Conservation (phyloP, 1,140 invertebrate species). For the Phthorimaea operculella region DNA sequence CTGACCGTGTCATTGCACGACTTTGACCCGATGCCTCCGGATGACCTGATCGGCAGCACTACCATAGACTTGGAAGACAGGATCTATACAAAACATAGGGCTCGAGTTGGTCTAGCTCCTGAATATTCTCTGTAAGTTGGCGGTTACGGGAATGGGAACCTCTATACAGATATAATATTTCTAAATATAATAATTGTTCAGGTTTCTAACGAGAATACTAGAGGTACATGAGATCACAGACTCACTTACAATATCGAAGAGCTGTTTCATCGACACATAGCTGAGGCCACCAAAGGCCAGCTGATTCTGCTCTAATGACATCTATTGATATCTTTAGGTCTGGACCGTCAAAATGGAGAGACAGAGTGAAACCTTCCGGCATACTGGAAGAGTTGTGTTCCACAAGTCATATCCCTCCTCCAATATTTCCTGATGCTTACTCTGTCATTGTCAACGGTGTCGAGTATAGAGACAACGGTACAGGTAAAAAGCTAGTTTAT, state of each 20-base stretch:
- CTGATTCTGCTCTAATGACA: no score
- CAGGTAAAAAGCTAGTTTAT: slow-evolving; percentile 12
- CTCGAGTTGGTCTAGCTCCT: slow-evolving; percentile 78
- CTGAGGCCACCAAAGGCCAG: no score
- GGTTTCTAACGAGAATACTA: no score
- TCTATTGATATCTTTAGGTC: background rate
- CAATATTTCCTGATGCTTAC: slow-evolving; percentile 42
- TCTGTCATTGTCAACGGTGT: slow-evolving; percentile 41
- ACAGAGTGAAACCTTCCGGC: slow-evolving; percentile 77
- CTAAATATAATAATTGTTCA: no score
- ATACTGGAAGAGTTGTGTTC: slow-evolving; percentile 80
- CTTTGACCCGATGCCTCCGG: slow-evolving; percentile 74
- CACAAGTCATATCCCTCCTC: slow-evolving; percentile 70
- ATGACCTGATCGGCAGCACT: slow-evolving; percentile 89
- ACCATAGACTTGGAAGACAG: slow-evolving; percentile 89
- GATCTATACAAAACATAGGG: slow-evolving; percentile 82
- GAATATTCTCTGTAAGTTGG: slow-evolving; percentile 73
- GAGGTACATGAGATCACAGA: no score
- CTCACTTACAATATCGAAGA: no score
- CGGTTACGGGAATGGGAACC: no score
- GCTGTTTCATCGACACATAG: no score
- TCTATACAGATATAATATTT: no score
- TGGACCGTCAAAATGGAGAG: slow-evolving; percentile 72
- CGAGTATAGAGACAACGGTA: slow-evolving; percentile 38
- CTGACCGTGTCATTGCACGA: slow-evolving; percentile 82